Evolutionary conservation across 2,797 vertebrate species (phyloP), one percentile per base, ranked within the genome.

Genomic region (Sus cebifrons): DNA sequence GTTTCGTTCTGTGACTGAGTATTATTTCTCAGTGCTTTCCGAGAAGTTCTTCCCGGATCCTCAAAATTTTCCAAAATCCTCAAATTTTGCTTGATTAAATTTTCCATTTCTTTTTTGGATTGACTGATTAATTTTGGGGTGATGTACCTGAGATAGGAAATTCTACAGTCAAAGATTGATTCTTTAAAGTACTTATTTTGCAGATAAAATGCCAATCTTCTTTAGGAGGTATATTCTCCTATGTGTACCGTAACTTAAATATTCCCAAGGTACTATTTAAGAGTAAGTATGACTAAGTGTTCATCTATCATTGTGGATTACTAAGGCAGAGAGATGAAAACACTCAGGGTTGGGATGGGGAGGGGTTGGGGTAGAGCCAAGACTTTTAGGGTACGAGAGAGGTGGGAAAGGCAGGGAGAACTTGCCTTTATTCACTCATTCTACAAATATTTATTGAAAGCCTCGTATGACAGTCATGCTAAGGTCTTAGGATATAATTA

Each of bases 361-460:
- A 71, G n/a, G 9, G 14, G 5, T 49, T 87, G 44, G 18, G 12
- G 29, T 15, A 73, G 23, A 86, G n/a, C 2, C 70, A 89, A 85
- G 29, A 40, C 1, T 40, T 52, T 40, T 52, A 29, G 8, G 29
- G 11, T 52, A 17, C 20, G 20, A 54, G 62, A 56, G 8, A 83
- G 60, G 25, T 1, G 9, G 44, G 21, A 11, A 40, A 91, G 54
- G n/a, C 11, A 15, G 18, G 4, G 32, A 15, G 13, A 12, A 89
- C 21, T 17, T 62, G 32, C 82, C 10, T 94, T 81, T 75, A 78
- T 78, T 78, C 21, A 83, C 4, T 83, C 49, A 84, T 89, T 93
- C 71, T 81, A 56, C 23, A 91, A 91, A 67, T 91, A 81, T 85
- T 92, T 75, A 77, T 44, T 25, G 23, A 95, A 86, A 91, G 8